Base-by-base conservation (phyloP, 2,113 vertebrate species). In the Nerophis lumbriciformis region DNA sequence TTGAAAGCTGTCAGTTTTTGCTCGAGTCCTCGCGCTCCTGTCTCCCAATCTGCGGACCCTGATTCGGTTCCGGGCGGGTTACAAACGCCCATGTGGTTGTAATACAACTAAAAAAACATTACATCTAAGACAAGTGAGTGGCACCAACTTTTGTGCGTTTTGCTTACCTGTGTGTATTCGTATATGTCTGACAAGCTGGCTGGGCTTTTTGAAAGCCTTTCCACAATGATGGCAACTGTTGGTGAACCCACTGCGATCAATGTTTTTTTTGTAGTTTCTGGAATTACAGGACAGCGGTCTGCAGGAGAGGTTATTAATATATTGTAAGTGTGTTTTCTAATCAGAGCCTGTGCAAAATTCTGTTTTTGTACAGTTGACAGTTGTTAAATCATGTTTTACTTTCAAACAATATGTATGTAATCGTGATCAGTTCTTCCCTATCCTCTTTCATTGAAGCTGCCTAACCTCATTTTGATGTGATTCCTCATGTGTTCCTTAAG, bases 121-220 rank as follows among this genome's bases (percentile, higher is more conserved):
- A 45, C 10, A 12, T 45, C 11, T 12, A 8, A 42, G 7, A 8
- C 39, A 42, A 42, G 6, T 36, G 28, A 8, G 52, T 28, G 19
- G 16, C 7, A 2, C 5, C 6, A 9, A n/a, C 54, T 8, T 11
- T 49, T 39, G 9, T 12, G 9, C 8, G 13, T 57, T 13, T 15
- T 56, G 28, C 87, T 81, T 81, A 98, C 97, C 97, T 84, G 97
- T 99, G 82, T 99, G 97, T 87, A 99, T 99, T 80, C 96, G 90
- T 44, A 97, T 89, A 49, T 99, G 97, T 52, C 97, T 86, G 1
- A 97, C 94, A 61, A 98, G 88, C 78, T 99, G 97, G 69, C 97
- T 99, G 0, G 97, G 97, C 69, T 99, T 99, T 65, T 98, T 98
- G 76, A 99, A 98, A 0, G 95, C 94, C 76, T 99, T 99, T 50